Conservation (phyloP, 2,113 vertebrate genomes). For the Aphyosemion australe region DNA sequence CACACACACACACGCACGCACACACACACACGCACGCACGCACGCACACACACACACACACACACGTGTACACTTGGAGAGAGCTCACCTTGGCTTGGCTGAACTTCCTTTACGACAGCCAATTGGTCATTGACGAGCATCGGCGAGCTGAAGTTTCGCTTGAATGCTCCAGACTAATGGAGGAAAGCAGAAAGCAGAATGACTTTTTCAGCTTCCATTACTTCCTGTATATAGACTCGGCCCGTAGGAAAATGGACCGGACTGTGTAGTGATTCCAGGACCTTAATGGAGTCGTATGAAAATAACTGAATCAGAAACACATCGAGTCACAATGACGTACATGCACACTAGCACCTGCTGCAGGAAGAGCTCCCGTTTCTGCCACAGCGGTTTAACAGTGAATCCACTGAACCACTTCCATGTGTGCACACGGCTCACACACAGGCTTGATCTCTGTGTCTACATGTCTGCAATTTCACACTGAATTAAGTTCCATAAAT, state of each 20-base stretch:
- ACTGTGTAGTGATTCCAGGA: not conserved
- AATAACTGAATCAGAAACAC: slow-evolving; percentile 20
- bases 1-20: slow-evolving; percentile 16
- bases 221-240: slow-evolving; percentile 16
- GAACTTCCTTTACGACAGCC: slow-evolving; percentile 80
- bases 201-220: slow-evolving; percentile 27
- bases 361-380: slow-evolving; percentile 1
- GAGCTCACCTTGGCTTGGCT: slow-evolving; percentile 75
- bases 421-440: slow-evolving; percentile 14
- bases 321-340: not conserved
- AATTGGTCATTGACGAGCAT: slow-evolving; percentile 85
- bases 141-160: slow-evolving; percentile 91
- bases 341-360: not conserved
- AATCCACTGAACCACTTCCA: slow-evolving; percentile 13
- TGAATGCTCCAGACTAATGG: slow-evolving; percentile 85
- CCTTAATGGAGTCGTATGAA: slow-evolving; percentile 10
- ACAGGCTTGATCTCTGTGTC: slow-evolving; percentile 14
- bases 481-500: slow-evolving; percentile 57
- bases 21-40: not conserved
- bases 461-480: slow-evolving; percentile 54
- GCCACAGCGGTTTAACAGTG: slow-evolving; percentile 20
- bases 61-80: not conserved
- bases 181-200: slow-evolving; percentile 37
- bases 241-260: not conserved
- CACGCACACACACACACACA: slow-evolving; percentile 18